phyloP scores from a whole-genome alignment of 2,113 vertebrate species.

The Callithrix jacchus region DNA sequence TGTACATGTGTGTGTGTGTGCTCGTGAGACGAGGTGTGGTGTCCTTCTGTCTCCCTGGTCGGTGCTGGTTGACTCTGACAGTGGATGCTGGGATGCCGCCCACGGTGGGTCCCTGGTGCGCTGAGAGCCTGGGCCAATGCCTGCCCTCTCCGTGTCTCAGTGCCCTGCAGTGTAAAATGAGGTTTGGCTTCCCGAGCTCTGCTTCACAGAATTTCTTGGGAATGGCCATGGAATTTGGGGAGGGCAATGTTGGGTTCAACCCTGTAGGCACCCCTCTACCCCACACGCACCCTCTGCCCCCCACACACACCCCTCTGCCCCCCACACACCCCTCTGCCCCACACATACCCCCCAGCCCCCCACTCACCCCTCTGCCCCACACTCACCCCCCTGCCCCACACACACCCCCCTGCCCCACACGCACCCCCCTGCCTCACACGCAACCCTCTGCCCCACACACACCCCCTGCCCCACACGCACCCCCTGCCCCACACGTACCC shows the following conservation, averaged over 20 bases:
- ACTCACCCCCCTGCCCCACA: too few species aligned
- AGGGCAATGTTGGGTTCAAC: neutral
- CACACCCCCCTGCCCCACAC: too few species aligned
- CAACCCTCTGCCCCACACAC: fast-evolving
- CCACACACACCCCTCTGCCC: too few species aligned
- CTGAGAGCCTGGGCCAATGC: neutral
- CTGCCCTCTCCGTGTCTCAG: neutral
- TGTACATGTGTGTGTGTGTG: neutral
- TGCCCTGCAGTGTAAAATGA: neutral
- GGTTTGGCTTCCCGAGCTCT: neutral
- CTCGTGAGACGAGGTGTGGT: fast-evolving
- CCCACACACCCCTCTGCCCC: too few species aligned
- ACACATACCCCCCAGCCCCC: fast-evolving
- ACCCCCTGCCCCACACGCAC: too few species aligned
- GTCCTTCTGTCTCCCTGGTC: neutral
- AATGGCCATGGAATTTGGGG: neutral
- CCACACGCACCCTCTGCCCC: too few species aligned
- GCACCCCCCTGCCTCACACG: too few species aligned
- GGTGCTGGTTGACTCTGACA: neutral
- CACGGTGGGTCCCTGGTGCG: fast-evolving
- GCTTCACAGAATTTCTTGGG: neutral
- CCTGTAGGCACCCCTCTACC: neutral
- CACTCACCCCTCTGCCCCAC: too few species aligned
- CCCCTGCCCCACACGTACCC: too few species aligned
- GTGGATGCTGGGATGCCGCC: neutral